phyloP scores from a whole-genome alignment of 2,888 invertebrate species.

The Athetis lepigone region DNA sequence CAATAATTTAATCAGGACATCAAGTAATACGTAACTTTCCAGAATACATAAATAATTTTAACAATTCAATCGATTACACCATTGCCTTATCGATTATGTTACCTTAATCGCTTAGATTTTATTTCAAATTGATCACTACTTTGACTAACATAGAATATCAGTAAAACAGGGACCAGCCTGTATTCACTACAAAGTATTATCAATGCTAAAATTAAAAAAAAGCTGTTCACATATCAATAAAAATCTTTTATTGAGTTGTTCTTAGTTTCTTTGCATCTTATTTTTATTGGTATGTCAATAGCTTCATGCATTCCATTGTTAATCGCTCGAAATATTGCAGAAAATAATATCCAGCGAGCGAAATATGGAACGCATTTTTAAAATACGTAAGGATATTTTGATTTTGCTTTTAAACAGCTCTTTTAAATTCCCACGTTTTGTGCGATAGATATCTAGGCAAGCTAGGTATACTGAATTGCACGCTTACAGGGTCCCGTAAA shows the following conservation, averaged over 20 bases:
- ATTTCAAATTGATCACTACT: constrained; percentile 69
- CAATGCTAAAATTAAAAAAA: constrained; percentile 55
- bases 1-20: constrained; percentile 89
- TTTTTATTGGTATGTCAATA: constrained; percentile 39
- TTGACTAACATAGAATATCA: constrained; percentile 77
- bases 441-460: constrained; percentile 38
- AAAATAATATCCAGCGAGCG: constrained; percentile 47
- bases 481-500: constrained; percentile 61
- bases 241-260: not conserved
- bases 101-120: constrained; percentile 67
- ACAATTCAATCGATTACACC: constrained; percentile 87
- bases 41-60: constrained; percentile 88
- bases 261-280: constrained; percentile 2
- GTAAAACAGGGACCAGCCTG: constrained; percentile 87
- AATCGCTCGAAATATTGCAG: constrained; percentile 42
- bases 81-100: constrained; percentile 69
- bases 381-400: constrained; percentile 23
- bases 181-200: constrained; percentile 71
- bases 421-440: constrained; percentile 8
- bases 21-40: constrained; percentile 88
- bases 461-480: constrained; percentile 29
- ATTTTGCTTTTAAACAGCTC: constrained; percentile 14
- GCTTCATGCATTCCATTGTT: constrained; percentile 18
- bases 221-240: constrained; percentile 44
- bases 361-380: constrained; percentile 22